Evolutionary conservation across 2,113 vertebrate genomes (phyloP), one percentile per base, ranked within the genome.

Genomic region (Atractosteus spatula): DNA sequence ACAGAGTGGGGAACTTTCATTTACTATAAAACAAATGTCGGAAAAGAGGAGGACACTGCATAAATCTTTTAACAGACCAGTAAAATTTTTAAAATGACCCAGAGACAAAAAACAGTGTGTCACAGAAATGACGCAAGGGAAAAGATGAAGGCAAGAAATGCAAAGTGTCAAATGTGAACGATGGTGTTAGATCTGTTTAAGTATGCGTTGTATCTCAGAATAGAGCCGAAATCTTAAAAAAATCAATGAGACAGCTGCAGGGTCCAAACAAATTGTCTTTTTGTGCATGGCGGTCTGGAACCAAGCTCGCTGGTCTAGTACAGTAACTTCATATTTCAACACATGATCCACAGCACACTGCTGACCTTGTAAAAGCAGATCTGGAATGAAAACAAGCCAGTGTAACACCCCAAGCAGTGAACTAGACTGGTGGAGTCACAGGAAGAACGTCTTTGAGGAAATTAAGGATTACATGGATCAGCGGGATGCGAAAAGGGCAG

Each of bases 331-430:
- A 16, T 16, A 59, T 59, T 59, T 16, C 57, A n/a, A 59, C 14
- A n/a, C n/a, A n/a, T 59, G 12, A 59, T 59, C 57, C 57, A n/a
- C 12, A 59, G 57, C 57, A 59, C 57, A n/a, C 57, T 59, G 57
- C 57, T 59, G n/a, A 59, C n/a, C 57, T 59, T n/a, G 57, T 59
- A 16, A 13, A 59, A 51, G 47, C 47, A 5, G 10, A 10, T 59
- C 57, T 59, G 57, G 57, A n/a, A n/a, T 59, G 11, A 59, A 59
- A 59, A 59, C 57, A 59, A 6, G 57, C 57, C 2, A 13, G 57
- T 16, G 12, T 59, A n/a, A 59, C 29, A 29, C 29, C 29, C 29
- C 29, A 29, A 29, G 29, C 29, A 29, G 29, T 29, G 29, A 29
- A 29, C 57, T n/a, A 3, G 13, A 13, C 57, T n/a, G 13, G 12